phyloP scores from a whole-genome alignment of 2,113 vertebrate species.

The Tetrao urogallus region DNA sequence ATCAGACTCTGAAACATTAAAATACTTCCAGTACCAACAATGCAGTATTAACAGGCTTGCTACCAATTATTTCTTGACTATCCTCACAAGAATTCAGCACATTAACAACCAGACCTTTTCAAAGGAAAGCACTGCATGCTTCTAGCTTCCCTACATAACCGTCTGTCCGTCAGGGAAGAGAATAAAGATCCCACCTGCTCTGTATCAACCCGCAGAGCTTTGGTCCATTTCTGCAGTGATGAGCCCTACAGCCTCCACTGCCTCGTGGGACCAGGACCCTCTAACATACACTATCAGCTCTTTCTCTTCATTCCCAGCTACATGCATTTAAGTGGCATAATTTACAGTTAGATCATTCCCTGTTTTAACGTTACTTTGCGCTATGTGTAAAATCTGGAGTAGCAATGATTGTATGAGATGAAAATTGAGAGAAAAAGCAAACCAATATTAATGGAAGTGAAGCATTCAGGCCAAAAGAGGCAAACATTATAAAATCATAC shows the following conservation, averaged over 20 bases:
- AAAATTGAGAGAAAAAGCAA: no score
- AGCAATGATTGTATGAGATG: no score
- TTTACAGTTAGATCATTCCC: background rate
- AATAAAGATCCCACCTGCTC: background rate
- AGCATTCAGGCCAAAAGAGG: background rate
- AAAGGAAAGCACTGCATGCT: background rate
- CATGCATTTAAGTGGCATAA: background rate
- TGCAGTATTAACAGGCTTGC: background rate
- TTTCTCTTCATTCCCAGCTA: background rate
- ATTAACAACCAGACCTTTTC: background rate
- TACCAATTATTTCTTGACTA: background rate
- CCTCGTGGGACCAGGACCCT: background rate
- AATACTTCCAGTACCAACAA: background rate
- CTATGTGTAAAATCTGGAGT: background rate
- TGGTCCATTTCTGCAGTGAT: background rate
- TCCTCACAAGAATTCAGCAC: background rate
- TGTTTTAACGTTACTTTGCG: background rate
- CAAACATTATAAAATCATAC: background rate
- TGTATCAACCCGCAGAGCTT: background rate
- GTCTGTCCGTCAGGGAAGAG: background rate
- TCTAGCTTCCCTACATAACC: background rate
- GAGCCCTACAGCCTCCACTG: background rate
- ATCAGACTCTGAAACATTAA: constrained; percentile 2
- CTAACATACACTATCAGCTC: background rate
- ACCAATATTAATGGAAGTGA: background rate